Conservation (phyloP, 2,113 vertebrate species). For the Sialia sialis region DNA sequence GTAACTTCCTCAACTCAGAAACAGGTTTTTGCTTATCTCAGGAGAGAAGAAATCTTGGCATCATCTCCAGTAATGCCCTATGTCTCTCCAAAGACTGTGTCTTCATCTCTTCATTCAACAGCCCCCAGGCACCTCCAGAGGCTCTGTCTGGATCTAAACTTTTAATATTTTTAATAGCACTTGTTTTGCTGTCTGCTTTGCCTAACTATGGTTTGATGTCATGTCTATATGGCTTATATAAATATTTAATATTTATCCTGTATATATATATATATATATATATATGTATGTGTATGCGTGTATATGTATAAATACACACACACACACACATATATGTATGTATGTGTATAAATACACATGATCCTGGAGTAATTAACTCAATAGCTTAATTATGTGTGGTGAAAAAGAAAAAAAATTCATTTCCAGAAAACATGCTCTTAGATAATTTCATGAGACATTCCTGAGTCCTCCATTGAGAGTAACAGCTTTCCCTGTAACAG, state of each 20-base stretch:
- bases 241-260: neutral
- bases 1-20: neutral
- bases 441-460: neutral
- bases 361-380: neutral
- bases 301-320: neutral
- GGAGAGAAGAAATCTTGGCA: neutral
- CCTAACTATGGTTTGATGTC: neutral
- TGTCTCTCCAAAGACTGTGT: neutral
- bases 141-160: neutral
- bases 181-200: neutral
- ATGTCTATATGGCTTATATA: neutral
- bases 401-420: neutral
- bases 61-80: neutral
- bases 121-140: neutral
- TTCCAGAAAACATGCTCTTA: neutral
- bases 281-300: too few relatives aligned
- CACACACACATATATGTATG: too few relatives aligned
- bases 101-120: neutral
- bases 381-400: neutral
- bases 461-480: neutral
- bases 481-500: neutral
- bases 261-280: too few relatives aligned
- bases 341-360: neutral
- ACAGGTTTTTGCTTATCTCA: neutral
- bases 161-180: neutral